These are phyloP conservation scores for Brachypalpus laphriformis DNA, from an alignment of 2,888 invertebrate genomes.

Conservation along the genomic window DNA sequence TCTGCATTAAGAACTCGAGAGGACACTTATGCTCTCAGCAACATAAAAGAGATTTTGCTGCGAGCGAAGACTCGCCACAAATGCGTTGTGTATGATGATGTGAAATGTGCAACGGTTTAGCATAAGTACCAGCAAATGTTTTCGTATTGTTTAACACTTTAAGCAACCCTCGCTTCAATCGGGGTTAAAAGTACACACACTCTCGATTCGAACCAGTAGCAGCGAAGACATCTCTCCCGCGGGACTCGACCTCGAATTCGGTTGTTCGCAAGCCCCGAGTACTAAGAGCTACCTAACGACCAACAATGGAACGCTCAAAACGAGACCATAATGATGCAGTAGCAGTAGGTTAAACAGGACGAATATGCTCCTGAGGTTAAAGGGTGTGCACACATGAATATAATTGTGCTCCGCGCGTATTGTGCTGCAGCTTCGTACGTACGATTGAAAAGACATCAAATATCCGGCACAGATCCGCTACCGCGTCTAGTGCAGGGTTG, in stretches of 20 bases:
- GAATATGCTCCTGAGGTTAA: slow-evolving; percentile 69
- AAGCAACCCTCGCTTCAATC: slow-evolving; percentile 73
- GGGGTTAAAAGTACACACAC: slow-evolving; percentile 72
- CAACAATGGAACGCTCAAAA: slow-evolving; percentile 62
- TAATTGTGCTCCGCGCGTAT: slow-evolving; percentile 47
- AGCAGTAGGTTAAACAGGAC: slow-evolving; percentile 73
- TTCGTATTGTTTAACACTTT: slow-evolving; percentile 77
- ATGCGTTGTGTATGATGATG: slow-evolving; percentile 34
- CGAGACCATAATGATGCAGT: slow-evolving; percentile 66
- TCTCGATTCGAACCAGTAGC: slow-evolving; percentile 41
- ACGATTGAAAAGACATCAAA: slow-evolving; percentile 73
- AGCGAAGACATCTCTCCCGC: slow-evolving; percentile 55
- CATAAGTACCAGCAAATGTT: slow-evolving; percentile 76
- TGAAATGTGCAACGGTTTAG: slow-evolving; percentile 76
- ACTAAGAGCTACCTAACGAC: slow-evolving; percentile 65
- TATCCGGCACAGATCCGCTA: slow-evolving; percentile 67
- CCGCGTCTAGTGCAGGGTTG: slow-evolving; percentile 62
- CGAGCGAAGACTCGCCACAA: neutral
- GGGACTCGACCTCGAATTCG: slow-evolving; percentile 70
- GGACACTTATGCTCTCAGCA: slow-evolving; percentile 68
- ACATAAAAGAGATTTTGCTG: slow-evolving; percentile 57
- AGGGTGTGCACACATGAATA: slow-evolving; percentile 61
- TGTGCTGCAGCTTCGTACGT: slow-evolving; percentile 63
- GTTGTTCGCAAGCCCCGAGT: slow-evolving; percentile 43
- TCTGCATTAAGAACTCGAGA: slow-evolving; percentile 75